phyloP scores from a whole-genome alignment of 2,797 vertebrate genomes.

The Pipistrellus nathusii region DNA sequence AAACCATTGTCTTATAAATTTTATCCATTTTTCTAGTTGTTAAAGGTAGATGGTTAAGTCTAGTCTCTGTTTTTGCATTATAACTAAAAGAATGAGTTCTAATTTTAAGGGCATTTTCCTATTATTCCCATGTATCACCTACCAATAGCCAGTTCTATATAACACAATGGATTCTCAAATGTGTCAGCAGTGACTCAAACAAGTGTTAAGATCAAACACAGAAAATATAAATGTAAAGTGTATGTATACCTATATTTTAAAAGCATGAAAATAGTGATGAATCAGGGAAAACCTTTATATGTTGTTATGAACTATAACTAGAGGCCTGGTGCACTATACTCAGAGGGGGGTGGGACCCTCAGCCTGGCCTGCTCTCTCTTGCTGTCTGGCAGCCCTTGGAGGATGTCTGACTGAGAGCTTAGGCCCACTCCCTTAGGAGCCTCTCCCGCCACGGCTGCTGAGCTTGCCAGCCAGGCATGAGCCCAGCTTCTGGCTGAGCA shows the following conservation, averaged over 20 bases:
- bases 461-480: too few relatives aligned
- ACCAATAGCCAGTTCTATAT: neutral
- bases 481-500: too few relatives aligned
- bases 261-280: neutral
- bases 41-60: neutral
- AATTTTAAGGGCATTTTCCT: neutral
- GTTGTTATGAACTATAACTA: neutral
- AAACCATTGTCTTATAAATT: neutral
- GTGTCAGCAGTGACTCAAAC: neutral
- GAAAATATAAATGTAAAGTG: constrained; percentile 31
- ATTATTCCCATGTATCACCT: neutral
- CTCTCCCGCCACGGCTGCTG: accelerated
- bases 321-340: too few relatives aligned
- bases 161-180: constrained; percentile 10
- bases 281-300: neutral
- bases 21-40: neutral
- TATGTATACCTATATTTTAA: neutral
- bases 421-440: too few relatives aligned
- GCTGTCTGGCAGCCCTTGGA: too few relatives aligned
- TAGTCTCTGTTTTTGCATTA: neutral
- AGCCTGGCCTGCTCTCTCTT: too few relatives aligned
- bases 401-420: too few relatives aligned
- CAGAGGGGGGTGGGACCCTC: too few relatives aligned
- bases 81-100: neutral
- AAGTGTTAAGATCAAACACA: neutral